A percentile compares a stretch with the other conserved stretches of the same genome.
Conservation (phyloP, 2,797 vertebrate genomes). For the Phaenicophaeus curvirostris region DNA sequence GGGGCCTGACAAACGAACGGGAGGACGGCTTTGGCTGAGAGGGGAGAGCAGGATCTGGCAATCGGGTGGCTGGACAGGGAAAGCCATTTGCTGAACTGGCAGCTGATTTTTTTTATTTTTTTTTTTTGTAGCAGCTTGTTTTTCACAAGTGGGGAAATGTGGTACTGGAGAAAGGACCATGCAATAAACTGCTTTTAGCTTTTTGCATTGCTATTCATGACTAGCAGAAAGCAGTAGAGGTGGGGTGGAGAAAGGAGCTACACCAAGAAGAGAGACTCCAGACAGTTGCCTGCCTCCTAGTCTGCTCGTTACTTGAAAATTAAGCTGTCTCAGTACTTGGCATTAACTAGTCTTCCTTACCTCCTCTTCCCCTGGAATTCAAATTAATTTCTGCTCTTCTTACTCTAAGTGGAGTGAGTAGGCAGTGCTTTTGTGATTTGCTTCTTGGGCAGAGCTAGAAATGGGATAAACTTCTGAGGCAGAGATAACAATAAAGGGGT, state of each 20-base stretch:
- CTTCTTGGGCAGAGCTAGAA: not conserved
- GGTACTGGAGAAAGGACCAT: not conserved
- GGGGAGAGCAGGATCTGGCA: not conserved
- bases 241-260: not conserved
- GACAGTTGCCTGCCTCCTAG: not conserved
- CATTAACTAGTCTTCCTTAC: not conserved
- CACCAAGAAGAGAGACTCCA: not conserved
- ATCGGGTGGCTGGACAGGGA: not conserved
- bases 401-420: not conserved
- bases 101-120: not conserved
- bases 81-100: not conserved
- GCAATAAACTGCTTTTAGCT: not conserved
- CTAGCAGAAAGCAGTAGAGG: not conserved
- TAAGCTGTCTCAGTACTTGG: not conserved
- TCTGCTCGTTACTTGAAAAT: not conserved
- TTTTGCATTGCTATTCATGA: not conserved
- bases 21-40: not conserved
- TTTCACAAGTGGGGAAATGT: not conserved
- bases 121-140: not conserved
- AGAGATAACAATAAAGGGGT: not conserved
- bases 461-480: not conserved
- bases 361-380: not conserved
- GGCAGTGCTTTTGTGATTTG: not conserved
- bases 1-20: not conserved
- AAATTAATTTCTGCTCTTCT: not conserved